Evolutionary conservation across 2,113 vertebrate species (phyloP).

Genomic region (Paralichthys olivaceus): DNA sequence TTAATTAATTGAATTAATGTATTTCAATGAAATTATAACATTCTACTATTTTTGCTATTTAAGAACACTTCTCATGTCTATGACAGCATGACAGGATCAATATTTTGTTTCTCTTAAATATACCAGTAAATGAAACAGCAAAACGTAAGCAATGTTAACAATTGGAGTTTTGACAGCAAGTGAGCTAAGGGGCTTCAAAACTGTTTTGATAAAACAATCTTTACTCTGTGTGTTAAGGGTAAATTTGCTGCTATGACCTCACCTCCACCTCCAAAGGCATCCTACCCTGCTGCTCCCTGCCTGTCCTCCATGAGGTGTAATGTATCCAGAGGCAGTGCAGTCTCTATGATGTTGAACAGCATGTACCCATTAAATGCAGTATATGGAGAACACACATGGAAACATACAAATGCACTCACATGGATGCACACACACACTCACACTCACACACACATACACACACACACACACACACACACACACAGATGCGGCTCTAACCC

Average conservation of each 20-base stretch:
- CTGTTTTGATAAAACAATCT: background rate
- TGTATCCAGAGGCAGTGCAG: conserved; percentile 87
- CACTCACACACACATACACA: conserved; percentile 7
- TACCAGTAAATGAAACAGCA: too few relatives aligned
- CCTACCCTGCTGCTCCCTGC: conserved; percentile 63
- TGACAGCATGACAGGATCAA: background rate
- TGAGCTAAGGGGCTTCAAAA: background rate
- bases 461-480: conserved; percentile 11
- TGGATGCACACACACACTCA: conserved; percentile 3
- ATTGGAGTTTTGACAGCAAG: background rate
- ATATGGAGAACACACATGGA: conserved; percentile 70
- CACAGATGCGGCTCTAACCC: conserved; percentile 84
- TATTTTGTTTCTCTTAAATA: too few relatives aligned
- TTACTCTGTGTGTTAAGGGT: background rate
- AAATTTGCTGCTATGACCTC: conserved; percentile 22
- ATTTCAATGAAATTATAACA: too few relatives aligned
- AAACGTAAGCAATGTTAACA: too few relatives aligned
- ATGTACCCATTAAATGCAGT: conserved; percentile 91
- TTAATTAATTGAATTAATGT: too few relatives aligned
- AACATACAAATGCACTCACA: background rate
- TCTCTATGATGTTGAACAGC: conserved; percentile 93
- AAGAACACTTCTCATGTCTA: background rate
- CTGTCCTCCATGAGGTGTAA: conserved; percentile 82
- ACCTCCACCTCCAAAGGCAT: conserved; percentile 29
- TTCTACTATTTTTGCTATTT: too few relatives aligned